These are phyloP conservation scores for Lordiphosa clarofinis DNA, from an alignment of 1,140 invertebrate species.

Conservation along the genomic window DNA sequence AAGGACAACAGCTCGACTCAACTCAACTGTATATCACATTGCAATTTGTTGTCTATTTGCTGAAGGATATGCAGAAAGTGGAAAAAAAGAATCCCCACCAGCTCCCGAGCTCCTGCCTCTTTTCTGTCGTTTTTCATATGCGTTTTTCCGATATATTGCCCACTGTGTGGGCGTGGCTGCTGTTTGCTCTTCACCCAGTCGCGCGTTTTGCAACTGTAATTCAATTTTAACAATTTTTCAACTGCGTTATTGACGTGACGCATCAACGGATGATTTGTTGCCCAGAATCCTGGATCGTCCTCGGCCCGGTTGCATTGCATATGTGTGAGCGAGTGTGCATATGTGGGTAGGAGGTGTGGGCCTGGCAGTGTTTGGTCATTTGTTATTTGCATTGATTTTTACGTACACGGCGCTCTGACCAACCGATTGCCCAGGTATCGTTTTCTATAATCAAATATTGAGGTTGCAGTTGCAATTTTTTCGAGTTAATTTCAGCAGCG, in stretches of 20 bases:
- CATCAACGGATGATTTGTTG: constrained; percentile 70
- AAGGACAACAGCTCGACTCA: constrained; percentile 44
- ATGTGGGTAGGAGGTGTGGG: constrained; percentile 6
- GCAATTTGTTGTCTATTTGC: constrained; percentile 77
- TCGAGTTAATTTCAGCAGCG: constrained; percentile 8
- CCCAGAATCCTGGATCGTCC: constrained; percentile 1
- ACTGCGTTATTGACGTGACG: constrained; percentile 79
- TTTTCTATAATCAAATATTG: constrained; percentile 72
- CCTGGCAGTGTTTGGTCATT: constrained; percentile 53
- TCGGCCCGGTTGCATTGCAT: constrained; percentile 4
- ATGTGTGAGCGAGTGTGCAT: neutral
- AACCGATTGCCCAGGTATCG: constrained; percentile 32
- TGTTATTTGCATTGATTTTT: constrained; percentile 72
- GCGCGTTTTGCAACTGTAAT: constrained; percentile 79
- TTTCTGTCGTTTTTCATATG: constrained; percentile 60
- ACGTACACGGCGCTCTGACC: constrained; percentile 13
- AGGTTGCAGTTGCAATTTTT: constrained; percentile 21
- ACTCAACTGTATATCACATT: constrained; percentile 76
- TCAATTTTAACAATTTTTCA: constrained; percentile 80
- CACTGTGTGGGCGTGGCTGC: constrained; percentile 37
- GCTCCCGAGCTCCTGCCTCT: neutral
- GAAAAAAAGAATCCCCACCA: constrained; percentile 7
- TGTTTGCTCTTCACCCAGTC: constrained; percentile 67
- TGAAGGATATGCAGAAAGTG: constrained; percentile 71
- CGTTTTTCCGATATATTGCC: constrained; percentile 16